A percentile compares a stretch with the other conserved stretches of the same genome.
These are phyloP conservation scores for Tadarida brasiliensis DNA, from an alignment of 2,797 vertebrate species.

Conservation along the genomic window DNA sequence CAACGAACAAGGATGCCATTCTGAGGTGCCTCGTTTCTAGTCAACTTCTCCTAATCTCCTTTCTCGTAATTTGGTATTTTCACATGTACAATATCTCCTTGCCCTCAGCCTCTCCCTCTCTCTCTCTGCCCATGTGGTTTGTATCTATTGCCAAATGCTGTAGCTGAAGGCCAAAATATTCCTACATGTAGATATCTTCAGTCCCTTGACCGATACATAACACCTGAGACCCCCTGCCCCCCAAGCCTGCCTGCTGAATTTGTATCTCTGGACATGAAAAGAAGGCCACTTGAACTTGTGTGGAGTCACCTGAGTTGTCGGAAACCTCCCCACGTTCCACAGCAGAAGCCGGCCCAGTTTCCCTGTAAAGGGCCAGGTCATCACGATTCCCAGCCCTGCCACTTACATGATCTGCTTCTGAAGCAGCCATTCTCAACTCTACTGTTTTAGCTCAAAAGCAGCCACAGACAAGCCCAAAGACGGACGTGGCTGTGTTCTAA, in stretches of 20 bases:
- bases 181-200: neutral
- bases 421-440: neutral
- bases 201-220: accelerated
- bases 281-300: neutral
- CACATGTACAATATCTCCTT: neutral
- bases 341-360: neutral
- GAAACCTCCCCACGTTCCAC: neutral
- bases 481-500: neutral
- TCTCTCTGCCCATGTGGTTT: neutral
- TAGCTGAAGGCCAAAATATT: neutral
- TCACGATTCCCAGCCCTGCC: neutral
- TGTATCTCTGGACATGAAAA: neutral
- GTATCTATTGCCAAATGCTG: neutral
- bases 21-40: neutral
- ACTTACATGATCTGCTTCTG: neutral
- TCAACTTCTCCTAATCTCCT: neutral
- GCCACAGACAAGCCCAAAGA: neutral
- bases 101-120: neutral
- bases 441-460: neutral
- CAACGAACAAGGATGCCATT: neutral
- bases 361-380: neutral
- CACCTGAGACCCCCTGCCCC: neutral
- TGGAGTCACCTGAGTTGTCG: neutral
- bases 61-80: neutral
- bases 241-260: neutral